Evolutionary conservation across 2,888 invertebrate genomes (phyloP), one percentile per base, ranked within the genome.

Genomic region (Chironomus tentans): DNA sequence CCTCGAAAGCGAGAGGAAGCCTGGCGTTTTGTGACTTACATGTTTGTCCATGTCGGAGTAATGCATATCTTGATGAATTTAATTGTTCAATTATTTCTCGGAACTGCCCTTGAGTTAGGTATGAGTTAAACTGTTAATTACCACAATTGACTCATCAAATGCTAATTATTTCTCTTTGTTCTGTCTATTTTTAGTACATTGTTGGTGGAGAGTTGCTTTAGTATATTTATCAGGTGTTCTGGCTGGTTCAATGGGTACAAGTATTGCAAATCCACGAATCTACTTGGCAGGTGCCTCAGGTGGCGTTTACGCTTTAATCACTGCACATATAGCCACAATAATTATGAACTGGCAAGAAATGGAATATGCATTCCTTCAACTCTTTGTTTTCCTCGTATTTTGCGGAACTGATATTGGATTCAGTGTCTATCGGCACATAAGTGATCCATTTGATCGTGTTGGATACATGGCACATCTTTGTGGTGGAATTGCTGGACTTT

Each of bases 281-380:
- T 92, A 88, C 80, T 85, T 98, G 71, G 97, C 95, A 0, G 98
- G 98, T 0, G 97, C 97, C 7, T 95, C 95, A 46, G 97, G 97
- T 0, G 98, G 98, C 0, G 97, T 97, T 5, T 98, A 98, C 81
- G 95, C 97, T 1, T 83, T 98, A 12, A 92, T 98, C 69, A 92
- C 96, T 0, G 97, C 97, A 0, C 97, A 70, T 18, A 65, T 72
- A 50, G 76, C 38, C 50, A 10, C 76, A 77, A 38, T 79, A 72
- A 86, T 86, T 48, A 85, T 95, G 94, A 99, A 99, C 84, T 99
- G 97, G 94, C 87, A 88, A 15, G 96, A 98, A 85, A 99, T 99
- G 98, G 94, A 97, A 81, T 95, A 92, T 82, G 95, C 95, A 1
- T 88, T 92, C 78, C 86, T 94, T 7, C 94, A 98, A 80, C 86